Evolutionary conservation across 2,888 invertebrate genomes (phyloP).

Genomic region (Dromius quadrimaculatus): DNA sequence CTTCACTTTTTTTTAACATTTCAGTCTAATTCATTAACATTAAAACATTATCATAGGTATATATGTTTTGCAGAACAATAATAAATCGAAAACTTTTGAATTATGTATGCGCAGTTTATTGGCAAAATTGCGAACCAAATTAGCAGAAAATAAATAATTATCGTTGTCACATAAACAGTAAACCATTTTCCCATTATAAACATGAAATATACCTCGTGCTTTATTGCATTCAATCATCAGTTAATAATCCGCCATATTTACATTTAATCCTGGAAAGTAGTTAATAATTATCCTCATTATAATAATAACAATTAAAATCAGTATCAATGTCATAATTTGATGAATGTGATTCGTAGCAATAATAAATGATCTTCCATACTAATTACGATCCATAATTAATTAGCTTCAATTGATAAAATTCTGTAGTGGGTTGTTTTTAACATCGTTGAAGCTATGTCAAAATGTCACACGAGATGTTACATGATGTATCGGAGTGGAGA

Average conservation of each 20-base stretch:
- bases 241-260: slow-evolving; percentile 27
- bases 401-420: background rate
- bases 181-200: slow-evolving; percentile 21
- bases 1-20: too few relatives aligned
- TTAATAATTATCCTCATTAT: slow-evolving; percentile 31
- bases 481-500: too few relatives aligned
- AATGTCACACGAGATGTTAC: background rate
- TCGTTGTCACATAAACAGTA: slow-evolving; percentile 15
- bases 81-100: too few relatives aligned
- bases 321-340: slow-evolving; percentile 16
- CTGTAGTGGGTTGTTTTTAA: background rate
- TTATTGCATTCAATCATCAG: slow-evolving; percentile 32
- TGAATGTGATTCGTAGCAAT: slow-evolving; percentile 20
- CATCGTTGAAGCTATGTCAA: background rate
- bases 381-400: slow-evolving; percentile 27
- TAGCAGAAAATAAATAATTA: slow-evolving; percentile 24
- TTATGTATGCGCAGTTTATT: background rate
- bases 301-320: slow-evolving; percentile 35
- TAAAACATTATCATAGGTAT: too few relatives aligned
- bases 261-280: slow-evolving; percentile 20
- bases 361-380: slow-evolving; percentile 25
- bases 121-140: slow-evolving; percentile 20
- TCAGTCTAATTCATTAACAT: too few relatives aligned
- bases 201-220: slow-evolving; percentile 22
- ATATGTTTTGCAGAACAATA: too few relatives aligned